Evolutionary conservation across 2,797 vertebrate species (phyloP).

Genomic region (Chaenodraco wilsoni): DNA sequence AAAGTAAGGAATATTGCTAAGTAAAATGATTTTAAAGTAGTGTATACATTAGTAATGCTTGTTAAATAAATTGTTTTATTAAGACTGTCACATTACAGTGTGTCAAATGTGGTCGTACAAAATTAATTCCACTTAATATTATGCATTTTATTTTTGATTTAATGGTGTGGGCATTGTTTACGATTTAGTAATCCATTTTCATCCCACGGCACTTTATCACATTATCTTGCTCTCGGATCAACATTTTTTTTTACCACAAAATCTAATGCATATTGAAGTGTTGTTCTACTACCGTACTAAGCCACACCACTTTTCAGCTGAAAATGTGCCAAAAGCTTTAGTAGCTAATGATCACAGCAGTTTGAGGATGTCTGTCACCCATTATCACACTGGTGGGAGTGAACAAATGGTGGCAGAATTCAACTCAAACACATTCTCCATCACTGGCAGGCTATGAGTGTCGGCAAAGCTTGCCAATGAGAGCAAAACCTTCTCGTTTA

Average conservation of each 20-base stretch:
- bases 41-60: background rate
- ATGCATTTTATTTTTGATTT: background rate
- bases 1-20: background rate
- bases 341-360: slow-evolving; percentile 54
- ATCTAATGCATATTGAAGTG: background rate
- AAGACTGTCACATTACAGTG: background rate
- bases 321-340: slow-evolving; percentile 49
- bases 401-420: slow-evolving; percentile 49
- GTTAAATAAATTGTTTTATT: background rate
- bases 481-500: slow-evolving; percentile 9
- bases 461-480: slow-evolving; percentile 25
- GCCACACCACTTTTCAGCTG: slow-evolving; percentile 15
- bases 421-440: slow-evolving; percentile 29
- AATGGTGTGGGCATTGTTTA: background rate
- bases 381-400: slow-evolving; percentile 56
- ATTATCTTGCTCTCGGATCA: slow-evolving; percentile 16
- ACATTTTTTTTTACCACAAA: slow-evolving; percentile 10
- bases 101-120: background rate
- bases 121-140: background rate
- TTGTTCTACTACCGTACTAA: slow-evolving; percentile 6
- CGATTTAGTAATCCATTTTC: background rate
- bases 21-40: background rate
- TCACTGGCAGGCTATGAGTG: slow-evolving; percentile 33
- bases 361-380: slow-evolving; percentile 54
- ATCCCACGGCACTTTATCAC: background rate